Base-by-base conservation (phyloP, 2,113 vertebrate species). In the Rhegmatorhina hoffmannsi region DNA sequence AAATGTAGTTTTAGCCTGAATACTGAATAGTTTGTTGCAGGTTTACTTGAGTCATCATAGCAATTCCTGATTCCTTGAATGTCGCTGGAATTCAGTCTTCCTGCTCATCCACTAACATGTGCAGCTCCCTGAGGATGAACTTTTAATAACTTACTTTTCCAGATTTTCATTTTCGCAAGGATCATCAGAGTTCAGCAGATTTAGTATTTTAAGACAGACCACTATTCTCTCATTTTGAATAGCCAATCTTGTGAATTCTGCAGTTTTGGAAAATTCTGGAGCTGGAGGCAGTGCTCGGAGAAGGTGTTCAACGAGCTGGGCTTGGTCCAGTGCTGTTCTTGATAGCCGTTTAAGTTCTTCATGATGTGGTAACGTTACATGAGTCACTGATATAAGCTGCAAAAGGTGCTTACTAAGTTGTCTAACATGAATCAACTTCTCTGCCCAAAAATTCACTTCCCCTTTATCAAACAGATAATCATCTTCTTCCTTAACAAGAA, bases 371-470 rank as follows among this genome's bases (percentile, higher is more conserved):
- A 83, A 84, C 14, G 66, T 46, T 5, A 69, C 17, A 12, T 68
- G 85, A 6, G 49, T 60, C 73, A 46, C 38, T 60, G 86, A 36
- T 86, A 95, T 4, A 29, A 99, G 98, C 79, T 92, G 66, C 58
- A 77, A 52, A 58, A 99, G 97, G 91, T 99, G 98, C 82, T 92
- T 84, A 94, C 97, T 97, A 15, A 99, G 98, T 64, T 98, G 96
- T 82, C 96, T 97, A 79, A 98, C 97, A 34, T 98, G 98, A 87
- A 98, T 98, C 80, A 99, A 87, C 26, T 98, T 98, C 98, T 99
- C 99, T 5, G 98, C 99, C 99, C 99, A 99, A 92, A 99, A 98
- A 96, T 99, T 99, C 79, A 98, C 95, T 82, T 99, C 98, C 2
- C 98, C 98, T 97, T 99, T 99, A 95, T 99, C 99, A 94, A 99